Conservation (phyloP, 2,888 invertebrate genomes). For the Urechis unicinctus region DNA sequence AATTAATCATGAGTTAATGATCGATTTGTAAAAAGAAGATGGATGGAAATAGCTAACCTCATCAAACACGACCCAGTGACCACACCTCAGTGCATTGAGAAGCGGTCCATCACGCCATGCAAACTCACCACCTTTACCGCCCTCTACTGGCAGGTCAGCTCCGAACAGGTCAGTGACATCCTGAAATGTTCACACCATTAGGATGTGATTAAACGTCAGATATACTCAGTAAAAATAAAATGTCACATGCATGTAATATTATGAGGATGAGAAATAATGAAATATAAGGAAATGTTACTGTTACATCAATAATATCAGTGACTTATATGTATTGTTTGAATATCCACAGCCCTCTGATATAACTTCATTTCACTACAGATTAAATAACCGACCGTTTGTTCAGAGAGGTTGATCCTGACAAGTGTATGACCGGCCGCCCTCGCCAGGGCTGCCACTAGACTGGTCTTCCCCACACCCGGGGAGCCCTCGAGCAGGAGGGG, state of each 20-base stretch:
- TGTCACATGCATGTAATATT: no score
- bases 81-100: conserved; percentile 80
- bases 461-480: conserved; percentile 98
- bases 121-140: conserved; percentile 77
- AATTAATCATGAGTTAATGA: no score
- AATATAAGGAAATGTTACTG: no score
- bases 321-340: no score
- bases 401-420: conserved; percentile 91
- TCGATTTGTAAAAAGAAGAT: no score
- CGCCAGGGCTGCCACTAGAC: conserved; percentile 83
- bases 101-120: conserved; percentile 95
- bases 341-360: no score
- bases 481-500: conserved; percentile 80
- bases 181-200: conserved; percentile 55
- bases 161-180: conserved; percentile 97
- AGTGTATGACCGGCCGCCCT: conserved; percentile 75
- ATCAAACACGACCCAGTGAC: conserved; percentile 94
- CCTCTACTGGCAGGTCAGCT: conserved; percentile 89
- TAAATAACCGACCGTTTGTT: conserved; percentile 75
- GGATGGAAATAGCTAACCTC: conserved; percentile 57
- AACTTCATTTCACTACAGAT: neutral
- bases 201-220: no score
- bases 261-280: no score
- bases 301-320: no score
- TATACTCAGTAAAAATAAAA: no score